These are phyloP conservation scores for Leucoma salicis DNA, from an alignment of 2,888 invertebrate genomes.

Conservation along the genomic window DNA sequence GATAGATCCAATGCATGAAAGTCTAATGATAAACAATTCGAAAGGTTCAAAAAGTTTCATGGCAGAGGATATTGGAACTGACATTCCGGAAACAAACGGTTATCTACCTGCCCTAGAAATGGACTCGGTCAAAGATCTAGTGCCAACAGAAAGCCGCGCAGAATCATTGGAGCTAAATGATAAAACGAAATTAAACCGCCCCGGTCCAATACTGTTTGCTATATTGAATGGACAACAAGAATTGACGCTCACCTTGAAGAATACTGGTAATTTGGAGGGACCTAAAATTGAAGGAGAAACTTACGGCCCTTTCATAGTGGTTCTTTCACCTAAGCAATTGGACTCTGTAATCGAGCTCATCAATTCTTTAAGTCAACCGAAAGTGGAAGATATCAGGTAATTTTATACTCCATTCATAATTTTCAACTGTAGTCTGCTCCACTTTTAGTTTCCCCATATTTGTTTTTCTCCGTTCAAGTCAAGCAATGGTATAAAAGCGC, in stretches of 20 bases:
- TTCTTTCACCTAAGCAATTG: constrained; percentile 4
- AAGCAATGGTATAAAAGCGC: too few relatives aligned
- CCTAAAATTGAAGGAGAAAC: constrained; percentile 87
- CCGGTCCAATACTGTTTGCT: constrained; percentile 86
- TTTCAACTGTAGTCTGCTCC: too few relatives aligned
- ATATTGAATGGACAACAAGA: constrained; percentile 89
- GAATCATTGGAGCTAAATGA: not conserved
- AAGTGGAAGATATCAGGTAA: constrained; percentile 1
- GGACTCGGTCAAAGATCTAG: not conserved
- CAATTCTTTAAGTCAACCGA: not conserved
- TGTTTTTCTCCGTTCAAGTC: too few relatives aligned
- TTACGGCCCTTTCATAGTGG: constrained; percentile 1
- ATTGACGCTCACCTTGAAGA: constrained; percentile 89
- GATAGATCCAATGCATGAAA: constrained; percentile 19
- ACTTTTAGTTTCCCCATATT: too few relatives aligned
- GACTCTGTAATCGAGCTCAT: constrained; percentile 6
- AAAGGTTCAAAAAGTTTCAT: not conserved
- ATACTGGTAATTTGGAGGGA: constrained; percentile 89
- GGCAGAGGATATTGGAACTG: not conserved
- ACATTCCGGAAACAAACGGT: not conserved
- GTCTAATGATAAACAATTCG: not conserved
- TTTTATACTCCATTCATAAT: too few relatives aligned
- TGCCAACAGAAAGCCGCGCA: not conserved
- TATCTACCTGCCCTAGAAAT: not conserved
- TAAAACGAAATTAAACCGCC: constrained; percentile 52